Evolutionary conservation across 2,888 invertebrate species (phyloP).

Genomic region (Chrysomela aeneicollis): DNA sequence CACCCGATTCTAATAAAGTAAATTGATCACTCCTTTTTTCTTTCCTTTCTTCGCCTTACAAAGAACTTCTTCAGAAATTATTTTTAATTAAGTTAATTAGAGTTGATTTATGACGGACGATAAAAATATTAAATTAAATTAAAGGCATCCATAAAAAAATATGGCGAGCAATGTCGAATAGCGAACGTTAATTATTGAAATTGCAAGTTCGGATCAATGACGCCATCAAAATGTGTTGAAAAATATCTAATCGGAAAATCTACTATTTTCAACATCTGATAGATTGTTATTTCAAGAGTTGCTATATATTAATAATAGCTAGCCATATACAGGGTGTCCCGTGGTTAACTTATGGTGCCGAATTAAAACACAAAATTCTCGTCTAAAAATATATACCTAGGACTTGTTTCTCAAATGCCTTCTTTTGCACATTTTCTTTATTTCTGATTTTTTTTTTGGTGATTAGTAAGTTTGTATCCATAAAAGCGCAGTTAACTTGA

Average conservation of each 20-base stretch:
- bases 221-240: not conserved
- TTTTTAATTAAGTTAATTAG: conserved; percentile 61
- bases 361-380: no score
- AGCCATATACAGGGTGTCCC: no score
- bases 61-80: conserved; percentile 59
- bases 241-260: not conserved
- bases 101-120: conserved; percentile 60
- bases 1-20: conserved; percentile 54
- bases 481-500: no score
- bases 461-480: no score
- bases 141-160: conserved; percentile 59
- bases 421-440: no score
- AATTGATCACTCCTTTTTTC: conserved; percentile 57
- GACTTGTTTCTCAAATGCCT: no score
- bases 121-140: conserved; percentile 63
- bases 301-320: no score
- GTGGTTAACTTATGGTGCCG: no score
- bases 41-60: conserved; percentile 53
- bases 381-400: no score
- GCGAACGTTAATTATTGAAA: conserved; percentile 45
- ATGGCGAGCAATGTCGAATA: conserved; percentile 47
- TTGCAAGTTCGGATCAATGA: conserved; percentile 9
- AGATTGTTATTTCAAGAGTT: no score
- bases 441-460: no score
- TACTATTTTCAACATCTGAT: no score